Evolutionary conservation across 2,113 vertebrate species (phyloP), one percentile per base, ranked within the genome.

Genomic region (Gallinago media): DNA sequence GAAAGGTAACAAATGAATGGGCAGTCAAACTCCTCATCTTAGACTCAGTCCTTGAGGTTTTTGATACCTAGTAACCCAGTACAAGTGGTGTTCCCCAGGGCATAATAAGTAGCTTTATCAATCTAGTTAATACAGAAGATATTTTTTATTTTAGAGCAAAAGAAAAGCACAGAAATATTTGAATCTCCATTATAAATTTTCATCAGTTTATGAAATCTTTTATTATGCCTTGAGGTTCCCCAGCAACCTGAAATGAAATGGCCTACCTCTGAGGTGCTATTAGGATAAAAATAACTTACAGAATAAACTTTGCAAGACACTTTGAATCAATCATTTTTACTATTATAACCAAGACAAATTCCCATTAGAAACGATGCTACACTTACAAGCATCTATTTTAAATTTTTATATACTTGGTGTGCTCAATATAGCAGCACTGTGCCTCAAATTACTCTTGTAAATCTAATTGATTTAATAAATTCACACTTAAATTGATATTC

Each of bases 381-480:
- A 93, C 36, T 96, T 94, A 75, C 26, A 94, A 74, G 82, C 79
- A 95, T 85, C 92, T 87, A 93, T 88, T 94, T 97, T 86, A 95
- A 95, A 71, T 94, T 96, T 97, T 95, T 95, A 97, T 97, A 89
- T 91, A 97, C 83, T 96, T 94, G 50, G 56, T 94, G 52, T 11
- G 7, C 88, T 32, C 58, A 71, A 71, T 46, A 85, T 88, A 92
- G 90, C 76, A 86, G 56, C 66, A 58, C 67, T 72, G 59, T 92
- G 65, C 75, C 72, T 92, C 85, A 94, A 97, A 96, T 95, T 87
- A 94, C 79, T 96, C 92, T 83, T 82, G 76, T 91, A 97, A 96
- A 95, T 95, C 67, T 96, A 92, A 92, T 94, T 95, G 89, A 96
- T 96, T 96, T 94, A 91, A 95, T 96, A 96, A 94, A 95, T 94